Evolutionary conservation across 2,888 invertebrate species (phyloP).

Genomic region (Andrena minutula): DNA sequence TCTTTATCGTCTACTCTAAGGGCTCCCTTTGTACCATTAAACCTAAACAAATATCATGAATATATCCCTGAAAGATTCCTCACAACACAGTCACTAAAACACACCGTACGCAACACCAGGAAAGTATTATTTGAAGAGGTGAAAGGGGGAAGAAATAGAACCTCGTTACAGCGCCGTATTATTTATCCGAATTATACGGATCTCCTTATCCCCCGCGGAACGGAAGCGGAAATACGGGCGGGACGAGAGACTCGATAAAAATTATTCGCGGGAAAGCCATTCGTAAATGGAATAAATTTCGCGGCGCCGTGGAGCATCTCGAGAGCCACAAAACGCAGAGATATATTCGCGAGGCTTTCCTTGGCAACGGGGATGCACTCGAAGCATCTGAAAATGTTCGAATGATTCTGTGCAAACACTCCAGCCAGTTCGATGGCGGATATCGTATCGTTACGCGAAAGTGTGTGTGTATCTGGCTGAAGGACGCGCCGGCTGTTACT

Average conservation of each 20-base stretch:
- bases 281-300: constrained; percentile 56
- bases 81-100: constrained; percentile 6
- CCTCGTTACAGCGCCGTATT: constrained; percentile 31
- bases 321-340: constrained; percentile 24
- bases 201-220: constrained; percentile 15
- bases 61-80: constrained; percentile 6
- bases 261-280: constrained; percentile 34
- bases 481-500: not conserved
- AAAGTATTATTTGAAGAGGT: constrained; percentile 24
- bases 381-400: constrained; percentile 34
- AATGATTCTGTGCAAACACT: constrained; percentile 47
- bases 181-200: constrained; percentile 44
- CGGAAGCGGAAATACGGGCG: constrained; percentile 13
- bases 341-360: constrained; percentile 33
- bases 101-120: not conserved
- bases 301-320: not conserved
- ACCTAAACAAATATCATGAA: not conserved
- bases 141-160: not conserved
- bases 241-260: constrained; percentile 39
- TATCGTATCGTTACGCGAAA: constrained; percentile 17
- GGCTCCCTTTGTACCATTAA: not conserved
- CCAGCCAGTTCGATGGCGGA: constrained; percentile 17
- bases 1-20: too few relatives aligned
- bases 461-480: not conserved
- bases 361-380: constrained; percentile 25